A percentile compares a stretch with the other conserved stretches of the same genome.
Evolutionary conservation across 1,140 invertebrate genomes (phyloP).

Genomic region (Heterodera schachtii): DNA sequence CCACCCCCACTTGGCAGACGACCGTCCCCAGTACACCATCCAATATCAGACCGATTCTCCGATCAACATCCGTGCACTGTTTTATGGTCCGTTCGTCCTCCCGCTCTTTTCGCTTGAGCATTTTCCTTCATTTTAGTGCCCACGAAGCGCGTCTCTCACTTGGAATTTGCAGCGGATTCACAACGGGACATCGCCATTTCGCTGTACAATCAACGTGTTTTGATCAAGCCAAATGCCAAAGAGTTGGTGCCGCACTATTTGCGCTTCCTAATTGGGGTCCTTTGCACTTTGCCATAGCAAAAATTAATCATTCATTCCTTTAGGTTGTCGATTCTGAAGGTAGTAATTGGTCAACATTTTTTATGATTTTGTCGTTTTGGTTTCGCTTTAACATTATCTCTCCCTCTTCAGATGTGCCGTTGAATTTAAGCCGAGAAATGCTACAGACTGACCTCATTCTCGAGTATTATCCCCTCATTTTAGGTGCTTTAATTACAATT

Average conservation of each 20-base stretch:
- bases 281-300: not conserved
- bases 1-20: slow-evolving; percentile 50
- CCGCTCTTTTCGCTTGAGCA: too few relatives aligned
- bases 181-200: slow-evolving; percentile 77
- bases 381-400: too few relatives aligned
- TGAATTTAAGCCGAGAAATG: slow-evolving; percentile 91
- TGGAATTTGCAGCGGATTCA: slow-evolving; percentile 82
- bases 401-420: slow-evolving; percentile 78
- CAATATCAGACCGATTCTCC: slow-evolving; percentile 79
- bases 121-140: slow-evolving; percentile 7
- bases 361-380: too few relatives aligned
- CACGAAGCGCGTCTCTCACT: slow-evolving; percentile 73
- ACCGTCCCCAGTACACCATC: slow-evolving; percentile 65
- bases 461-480: slow-evolving; percentile 70
- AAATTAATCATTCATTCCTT: not conserved
- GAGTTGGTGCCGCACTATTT: slow-evolving; percentile 53
- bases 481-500: slow-evolving; percentile 1
- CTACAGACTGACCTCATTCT: slow-evolving; percentile 90
- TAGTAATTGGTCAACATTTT: not conserved
- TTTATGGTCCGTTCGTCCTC: slow-evolving; percentile 79
- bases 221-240: slow-evolving; percentile 57
- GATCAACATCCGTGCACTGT: slow-evolving; percentile 82
- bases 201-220: slow-evolving; percentile 74
- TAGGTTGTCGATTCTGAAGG: slow-evolving; percentile 11
- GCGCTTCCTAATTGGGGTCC: slow-evolving; percentile 74